Evolutionary conservation across 1,140 invertebrate species (phyloP), one percentile per base, ranked within the genome.

Genomic region (Cydia fagiglandana): DNA sequence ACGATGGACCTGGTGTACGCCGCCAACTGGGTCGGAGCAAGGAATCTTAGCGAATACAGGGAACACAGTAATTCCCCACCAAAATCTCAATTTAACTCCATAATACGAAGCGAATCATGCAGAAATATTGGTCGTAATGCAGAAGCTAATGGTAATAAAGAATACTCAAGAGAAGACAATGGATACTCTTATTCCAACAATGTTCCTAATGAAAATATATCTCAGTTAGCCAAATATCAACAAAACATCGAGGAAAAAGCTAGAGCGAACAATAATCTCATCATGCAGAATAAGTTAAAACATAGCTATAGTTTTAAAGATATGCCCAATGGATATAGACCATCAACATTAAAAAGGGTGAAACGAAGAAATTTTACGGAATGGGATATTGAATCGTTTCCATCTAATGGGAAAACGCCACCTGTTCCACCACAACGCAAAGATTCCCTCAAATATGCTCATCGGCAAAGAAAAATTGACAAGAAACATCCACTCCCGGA

Each of bases 1-100:
- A 95, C 90, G 84, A 96, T 96, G 95, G 96, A 96, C 78, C 93
- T 96, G n/a, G 94, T 96, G 41, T 97, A 97, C 88, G 96, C 97
- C 81, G 96, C 96, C 56, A 97, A 96, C 83, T 97, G 97, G 97
- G 94, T 96, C 70, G 96, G 96, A 81, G 94, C 95, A 4, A 88
- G 87, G 64, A 93, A 92, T 81, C 85, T 92, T 30, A 88, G 84
- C 64, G 83, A 76, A 15, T 90, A 84, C 76, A 87, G 85, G 78
- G 88, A 89, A 80, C 85, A 85, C 76, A 84, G 88, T 66, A 83
- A 83, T 47, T 81, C 83, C 41, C 86, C 84, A 13, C 83, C 83
- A 64, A 85, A 84, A 70, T 78, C 78, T 13, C 88, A 91, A 80
- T 90, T 86, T 77, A 93, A 88, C 75, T 88, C 90, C 2, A 91